These are phyloP conservation scores for Callipepla californica DNA, from an alignment of 2,113 vertebrate species.

Conservation along the genomic window DNA sequence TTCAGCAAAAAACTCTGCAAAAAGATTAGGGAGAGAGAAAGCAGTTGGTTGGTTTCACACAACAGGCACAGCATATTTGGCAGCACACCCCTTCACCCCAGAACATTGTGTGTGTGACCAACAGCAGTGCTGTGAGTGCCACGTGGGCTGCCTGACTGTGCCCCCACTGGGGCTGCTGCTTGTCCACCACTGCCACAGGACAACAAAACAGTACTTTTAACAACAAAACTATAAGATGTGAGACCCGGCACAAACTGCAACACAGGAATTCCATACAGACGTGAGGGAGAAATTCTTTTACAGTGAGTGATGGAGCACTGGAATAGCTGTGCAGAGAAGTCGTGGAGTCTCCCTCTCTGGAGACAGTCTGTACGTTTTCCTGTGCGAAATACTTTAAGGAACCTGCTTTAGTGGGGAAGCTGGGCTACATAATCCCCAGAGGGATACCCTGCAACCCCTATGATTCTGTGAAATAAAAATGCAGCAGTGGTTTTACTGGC, in stretches of 20 bases:
- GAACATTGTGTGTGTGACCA: background rate
- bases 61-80: background rate
- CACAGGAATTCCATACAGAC: background rate
- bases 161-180: background rate
- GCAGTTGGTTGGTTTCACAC: conserved; percentile 11
- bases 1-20: conserved; percentile 87
- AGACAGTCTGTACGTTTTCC: background rate
- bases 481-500: background rate
- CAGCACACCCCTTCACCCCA: background rate
- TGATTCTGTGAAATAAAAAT: background rate
- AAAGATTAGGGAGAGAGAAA: conserved; percentile 6
- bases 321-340: background rate
- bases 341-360: background rate
- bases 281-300: background rate
- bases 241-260: background rate
- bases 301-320: background rate
- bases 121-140: background rate
- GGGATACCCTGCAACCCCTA: background rate
- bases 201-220: background rate
- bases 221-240: background rate
- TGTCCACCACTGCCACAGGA: background rate
- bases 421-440: background rate
- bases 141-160: background rate
- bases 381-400: background rate
- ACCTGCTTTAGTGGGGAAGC: background rate